Evolutionary conservation across 2,888 invertebrate species (phyloP).

Genomic region (Saturnia pavonia): DNA sequence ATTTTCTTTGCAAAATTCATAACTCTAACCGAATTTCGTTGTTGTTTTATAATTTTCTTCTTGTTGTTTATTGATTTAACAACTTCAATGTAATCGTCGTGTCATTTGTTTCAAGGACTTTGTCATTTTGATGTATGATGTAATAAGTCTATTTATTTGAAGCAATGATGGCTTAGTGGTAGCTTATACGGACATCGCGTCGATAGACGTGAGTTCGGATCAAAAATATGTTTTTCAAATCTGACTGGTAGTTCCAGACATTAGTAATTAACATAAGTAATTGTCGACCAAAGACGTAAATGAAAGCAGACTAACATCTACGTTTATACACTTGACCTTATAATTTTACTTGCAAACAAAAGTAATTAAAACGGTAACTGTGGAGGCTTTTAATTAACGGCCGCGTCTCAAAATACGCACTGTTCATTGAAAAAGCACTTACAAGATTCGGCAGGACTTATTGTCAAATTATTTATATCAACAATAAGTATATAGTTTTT

Average conservation of each 20-base stretch:
- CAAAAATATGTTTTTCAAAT: too few relatives aligned
- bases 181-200: too few relatives aligned
- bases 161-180: too few relatives aligned
- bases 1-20: neutral
- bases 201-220: too few relatives aligned
- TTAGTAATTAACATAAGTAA: neutral
- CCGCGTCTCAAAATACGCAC: slow-evolving; percentile 1
- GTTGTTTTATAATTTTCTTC: too few relatives aligned
- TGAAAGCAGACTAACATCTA: neutral
- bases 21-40: neutral
- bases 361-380: slow-evolving; percentile 8
- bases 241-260: too few relatives aligned
- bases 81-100: too few relatives aligned
- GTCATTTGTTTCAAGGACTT: too few relatives aligned
- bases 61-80: too few relatives aligned
- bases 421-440: slow-evolving; percentile 20
- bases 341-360: slow-evolving; percentile 15
- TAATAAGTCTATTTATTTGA: too few relatives aligned
- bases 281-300: neutral
- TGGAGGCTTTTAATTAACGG: neutral
- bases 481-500: neutral
- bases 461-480: slow-evolving; percentile 10
- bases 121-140: too few relatives aligned
- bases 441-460: neutral
- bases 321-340: slow-evolving; percentile 11